Base-by-base conservation (phyloP, 64 coral and sea anemone species). In the Anthopleura sola region DNA sequence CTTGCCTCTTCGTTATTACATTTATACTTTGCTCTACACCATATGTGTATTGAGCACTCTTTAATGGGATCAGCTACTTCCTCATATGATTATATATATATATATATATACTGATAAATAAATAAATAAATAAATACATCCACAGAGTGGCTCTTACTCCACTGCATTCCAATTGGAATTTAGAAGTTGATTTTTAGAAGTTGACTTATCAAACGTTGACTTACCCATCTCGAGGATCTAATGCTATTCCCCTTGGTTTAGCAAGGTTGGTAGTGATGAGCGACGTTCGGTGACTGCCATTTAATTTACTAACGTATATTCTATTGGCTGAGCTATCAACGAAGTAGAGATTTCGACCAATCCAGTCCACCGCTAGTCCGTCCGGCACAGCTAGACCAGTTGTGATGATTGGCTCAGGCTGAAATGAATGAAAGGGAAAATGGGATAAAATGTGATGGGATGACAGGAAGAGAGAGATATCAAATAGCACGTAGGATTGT, bases 321-420 rank as follows among this genome's bases (percentile, higher is more conserved):
- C 97, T 86, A 78, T 90, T 94, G 6, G 84, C 97, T 57, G 74
- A 87, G 26, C 89, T 92, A 53, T 99, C 97, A 36, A 91, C 90
- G 49, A 99, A 90, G 66, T 99, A 99, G 32, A 99, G 85, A 55
- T 99, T 99, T 71, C 93, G 87, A 3, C 82, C 92, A 36, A 94
- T 84, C 97, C 97, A 99, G 69, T 99, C 97, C 7, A 99, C 93
- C 36, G 97, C 97, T 66, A 99, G 84, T 20, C 97, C 93, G 86
- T 92, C 92, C 57, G 97, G 90, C 16, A 92, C 87, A 76, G 87
- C 87, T n/a, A 99, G 78, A 33, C 97, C 97, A 90, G 87, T 82
- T 9, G 74, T 60, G 10, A 94, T 60, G 38, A 91, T n/a, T 34
- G 66, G 29, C 14, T 71, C 66, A 13, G 66, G 66, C 66, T 71